Conservation (phyloP, 2,888 invertebrate species). For the Plebejus argus region DNA sequence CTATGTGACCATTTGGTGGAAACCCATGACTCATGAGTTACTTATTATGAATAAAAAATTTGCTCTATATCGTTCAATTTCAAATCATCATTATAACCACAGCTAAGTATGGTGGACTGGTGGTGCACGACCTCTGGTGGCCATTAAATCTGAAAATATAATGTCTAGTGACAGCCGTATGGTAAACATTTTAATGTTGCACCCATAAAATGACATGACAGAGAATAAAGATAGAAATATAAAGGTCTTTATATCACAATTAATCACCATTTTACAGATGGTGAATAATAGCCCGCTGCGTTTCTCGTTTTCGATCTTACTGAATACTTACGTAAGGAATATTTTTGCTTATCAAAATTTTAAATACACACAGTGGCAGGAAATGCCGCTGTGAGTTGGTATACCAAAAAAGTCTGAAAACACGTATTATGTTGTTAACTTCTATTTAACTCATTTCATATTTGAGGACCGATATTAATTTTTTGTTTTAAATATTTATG, state of each 20-base stretch:
- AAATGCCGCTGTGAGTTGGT: slow-evolving; percentile 72
- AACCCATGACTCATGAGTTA: too few species aligned
- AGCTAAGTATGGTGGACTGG: too few species aligned
- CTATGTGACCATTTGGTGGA: too few species aligned
- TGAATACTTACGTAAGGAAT: slow-evolving; percentile 45
- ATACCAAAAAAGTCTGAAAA: slow-evolving; percentile 76
- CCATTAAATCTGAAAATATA: slow-evolving; percentile 44
- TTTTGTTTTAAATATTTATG: slow-evolving; percentile 62
- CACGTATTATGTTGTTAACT: slow-evolving; percentile 74
- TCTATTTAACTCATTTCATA: slow-evolving; percentile 78
- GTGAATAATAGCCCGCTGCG: slow-evolving; percentile 40
- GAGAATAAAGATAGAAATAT: slow-evolving; percentile 70
- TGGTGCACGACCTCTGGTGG: slow-evolving; percentile 31
- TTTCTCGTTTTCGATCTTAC: slow-evolving; percentile 49
- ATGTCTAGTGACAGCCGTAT: slow-evolving; percentile 51
- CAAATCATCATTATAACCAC: too few species aligned
- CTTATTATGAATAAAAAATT: too few species aligned
- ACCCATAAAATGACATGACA: slow-evolving; percentile 64
- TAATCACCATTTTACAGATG: slow-evolving; percentile 71
- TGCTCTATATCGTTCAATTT: too few species aligned
- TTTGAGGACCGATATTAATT: slow-evolving; percentile 71
- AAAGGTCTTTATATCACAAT: slow-evolving; percentile 75
- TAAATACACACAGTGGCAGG: slow-evolving; percentile 63
- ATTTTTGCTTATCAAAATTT: slow-evolving; percentile 43
- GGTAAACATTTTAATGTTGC: slow-evolving; percentile 57